These are phyloP conservation scores for Odontamblyopus lacepedii DNA, from an alignment of 2,797 vertebrate species.

Conservation along the genomic window DNA sequence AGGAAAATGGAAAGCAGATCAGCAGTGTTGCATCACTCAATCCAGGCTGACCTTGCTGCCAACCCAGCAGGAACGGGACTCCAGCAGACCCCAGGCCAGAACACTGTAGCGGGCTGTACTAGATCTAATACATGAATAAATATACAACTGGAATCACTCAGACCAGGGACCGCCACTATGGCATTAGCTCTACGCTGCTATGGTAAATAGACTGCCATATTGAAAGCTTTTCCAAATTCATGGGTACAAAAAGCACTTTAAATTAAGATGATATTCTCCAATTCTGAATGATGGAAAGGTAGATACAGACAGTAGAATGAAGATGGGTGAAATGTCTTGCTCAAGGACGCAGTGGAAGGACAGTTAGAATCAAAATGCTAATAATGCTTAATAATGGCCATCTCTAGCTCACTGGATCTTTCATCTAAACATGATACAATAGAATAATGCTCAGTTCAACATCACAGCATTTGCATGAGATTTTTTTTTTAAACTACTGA, in stretches of 20 bases:
- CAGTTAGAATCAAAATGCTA: neutral
- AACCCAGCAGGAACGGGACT: conserved; percentile 9
- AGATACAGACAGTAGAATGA: neutral
- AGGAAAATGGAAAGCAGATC: conserved; percentile 18
- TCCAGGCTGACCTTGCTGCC: conserved; percentile 24
- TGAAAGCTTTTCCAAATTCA: neutral
- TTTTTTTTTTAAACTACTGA: neutral
- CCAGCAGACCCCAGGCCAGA: conserved; percentile 12
- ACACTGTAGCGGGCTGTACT: neutral
- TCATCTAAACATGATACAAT: too few relatives aligned
- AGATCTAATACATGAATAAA: conserved; percentile 10
- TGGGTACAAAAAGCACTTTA: neutral
- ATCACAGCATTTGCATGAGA: too few relatives aligned
- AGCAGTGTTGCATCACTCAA: conserved; percentile 3
- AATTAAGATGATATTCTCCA: neutral
- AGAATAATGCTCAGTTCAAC: too few relatives aligned
- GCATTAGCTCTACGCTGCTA: neutral
- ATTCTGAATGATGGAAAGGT: neutral
- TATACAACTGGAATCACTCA: neutral
- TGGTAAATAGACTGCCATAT: neutral
- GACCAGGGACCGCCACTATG: neutral
- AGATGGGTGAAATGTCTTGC: neutral
- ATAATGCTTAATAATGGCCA: too few relatives aligned
- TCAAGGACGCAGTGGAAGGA: neutral
- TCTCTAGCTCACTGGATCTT: too few relatives aligned